Conservation (phyloP, 2,797 vertebrate species). For the Neopelma chrysocephalum region DNA sequence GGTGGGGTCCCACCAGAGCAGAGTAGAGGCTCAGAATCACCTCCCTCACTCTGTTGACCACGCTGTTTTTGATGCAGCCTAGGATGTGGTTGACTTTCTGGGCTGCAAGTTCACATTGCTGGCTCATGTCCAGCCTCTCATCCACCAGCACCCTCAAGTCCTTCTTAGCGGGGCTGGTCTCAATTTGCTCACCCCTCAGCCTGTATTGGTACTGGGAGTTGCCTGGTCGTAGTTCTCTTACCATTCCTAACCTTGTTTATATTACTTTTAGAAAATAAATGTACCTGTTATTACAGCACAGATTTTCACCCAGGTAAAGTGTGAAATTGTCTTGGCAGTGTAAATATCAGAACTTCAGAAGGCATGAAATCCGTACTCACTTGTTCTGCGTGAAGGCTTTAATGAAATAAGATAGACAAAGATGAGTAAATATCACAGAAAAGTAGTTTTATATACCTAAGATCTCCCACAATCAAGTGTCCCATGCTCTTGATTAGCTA, state of each 20-base stretch:
- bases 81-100: neutral
- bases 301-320: neutral
- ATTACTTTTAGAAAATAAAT: neutral
- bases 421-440: neutral
- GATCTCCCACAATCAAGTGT: neutral
- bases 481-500: neutral
- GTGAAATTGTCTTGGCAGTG: neutral
- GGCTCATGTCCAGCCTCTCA: neutral
- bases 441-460: neutral
- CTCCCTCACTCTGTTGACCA: neutral
- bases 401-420: neutral
- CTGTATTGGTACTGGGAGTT: neutral
- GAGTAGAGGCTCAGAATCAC: neutral
- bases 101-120: neutral
- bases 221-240: neutral
- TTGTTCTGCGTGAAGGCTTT: neutral
- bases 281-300: neutral
- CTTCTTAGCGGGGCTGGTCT: neutral
- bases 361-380: neutral
- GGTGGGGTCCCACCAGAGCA: neutral
- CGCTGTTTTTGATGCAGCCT: neutral
- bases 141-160: neutral
- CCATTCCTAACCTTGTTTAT: neutral
- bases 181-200: rapidly evolving
- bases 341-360: neutral